Evolutionary conservation across 2,113 vertebrate genomes (phyloP).

Genomic region (Platichthys flesus): DNA sequence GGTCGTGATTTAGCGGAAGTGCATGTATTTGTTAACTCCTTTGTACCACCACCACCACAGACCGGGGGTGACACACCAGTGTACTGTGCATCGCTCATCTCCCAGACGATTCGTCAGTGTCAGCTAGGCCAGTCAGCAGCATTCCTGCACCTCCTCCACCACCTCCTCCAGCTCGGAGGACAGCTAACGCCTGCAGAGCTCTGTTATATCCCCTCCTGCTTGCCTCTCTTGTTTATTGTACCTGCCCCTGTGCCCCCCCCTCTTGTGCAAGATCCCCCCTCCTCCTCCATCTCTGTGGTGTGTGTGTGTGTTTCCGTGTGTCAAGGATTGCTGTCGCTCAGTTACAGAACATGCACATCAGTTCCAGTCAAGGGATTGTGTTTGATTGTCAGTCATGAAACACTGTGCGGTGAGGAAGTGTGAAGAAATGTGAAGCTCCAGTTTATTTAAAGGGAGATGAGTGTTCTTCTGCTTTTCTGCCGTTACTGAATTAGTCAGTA

Average conservation of each 20-base stretch:
- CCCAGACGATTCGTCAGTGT: slow-evolving; percentile 37
- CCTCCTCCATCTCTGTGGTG: slow-evolving; percentile 40
- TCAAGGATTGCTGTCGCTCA: slow-evolving; percentile 62
- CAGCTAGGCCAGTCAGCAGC: slow-evolving; percentile 66
- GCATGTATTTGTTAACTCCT: slow-evolving; percentile 70
- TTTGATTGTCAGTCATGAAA: slow-evolving; percentile 17
- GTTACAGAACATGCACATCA: slow-evolving; percentile 40
- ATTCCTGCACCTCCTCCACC: slow-evolving; percentile 34
- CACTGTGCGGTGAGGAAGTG: slow-evolving; percentile 8
- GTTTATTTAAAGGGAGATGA: background rate
- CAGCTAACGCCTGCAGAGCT: slow-evolving; percentile 59
- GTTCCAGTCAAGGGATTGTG: slow-evolving; percentile 25
- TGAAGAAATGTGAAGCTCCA: background rate
- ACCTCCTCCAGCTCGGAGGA: slow-evolving; percentile 48
- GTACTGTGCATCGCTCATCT: slow-evolving; percentile 58
- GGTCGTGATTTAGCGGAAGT: slow-evolving; percentile 32
- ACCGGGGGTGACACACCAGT: slow-evolving; percentile 55
- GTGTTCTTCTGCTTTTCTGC: slow-evolving; percentile 16
- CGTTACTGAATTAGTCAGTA: background rate
- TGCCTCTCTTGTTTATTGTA: slow-evolving; percentile 52
- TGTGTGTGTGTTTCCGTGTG: slow-evolving; percentile 43
- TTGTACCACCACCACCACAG: slow-evolving; percentile 54
- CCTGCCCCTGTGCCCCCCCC: slow-evolving; percentile 27
- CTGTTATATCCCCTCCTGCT: slow-evolving; percentile 58
- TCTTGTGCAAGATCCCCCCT: slow-evolving; percentile 56